A percentile compares a stretch with the other conserved stretches of the same genome.
phyloP scores from a whole-genome alignment of 2,113 vertebrate genomes.

The Sorex araneus region DNA sequence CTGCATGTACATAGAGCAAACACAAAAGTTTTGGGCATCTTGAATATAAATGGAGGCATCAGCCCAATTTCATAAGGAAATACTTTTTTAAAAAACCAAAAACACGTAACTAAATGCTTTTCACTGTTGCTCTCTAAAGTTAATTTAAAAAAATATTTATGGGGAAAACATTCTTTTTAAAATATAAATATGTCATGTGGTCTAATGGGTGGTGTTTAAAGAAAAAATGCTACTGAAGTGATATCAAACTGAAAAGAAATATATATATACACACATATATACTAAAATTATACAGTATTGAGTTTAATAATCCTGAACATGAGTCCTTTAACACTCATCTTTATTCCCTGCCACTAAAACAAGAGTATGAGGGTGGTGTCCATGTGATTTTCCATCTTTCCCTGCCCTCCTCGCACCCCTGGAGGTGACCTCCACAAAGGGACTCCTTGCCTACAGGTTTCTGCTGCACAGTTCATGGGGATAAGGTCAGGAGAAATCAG shows the following conservation, averaged over 20 bases:
- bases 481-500: not conserved
- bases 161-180: not conserved
- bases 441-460: not conserved
- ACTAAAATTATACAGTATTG: not conserved
- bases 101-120: not conserved
- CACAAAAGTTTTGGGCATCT: not conserved
- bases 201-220: not conserved
- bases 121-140: not conserved
- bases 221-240: not conserved
- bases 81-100: not conserved
- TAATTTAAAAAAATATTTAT: constrained; percentile 8
- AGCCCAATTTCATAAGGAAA: constrained; percentile 24
- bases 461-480: not conserved
- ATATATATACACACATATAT: not conserved
- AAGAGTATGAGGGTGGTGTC: not conserved
- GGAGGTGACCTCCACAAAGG: not conserved
- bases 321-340: not conserved
- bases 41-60: not conserved
- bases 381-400: not conserved
- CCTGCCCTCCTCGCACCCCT: not conserved
- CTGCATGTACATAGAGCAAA: not conserved
- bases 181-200: not conserved
- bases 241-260: not conserved
- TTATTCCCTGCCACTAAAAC: not conserved
- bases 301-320: constrained; percentile 39